Evolutionary conservation across 2,113 vertebrate genomes (phyloP), one percentile per base, ranked within the genome.

Genomic region (Sterrhoptilus dennistouni): DNA sequence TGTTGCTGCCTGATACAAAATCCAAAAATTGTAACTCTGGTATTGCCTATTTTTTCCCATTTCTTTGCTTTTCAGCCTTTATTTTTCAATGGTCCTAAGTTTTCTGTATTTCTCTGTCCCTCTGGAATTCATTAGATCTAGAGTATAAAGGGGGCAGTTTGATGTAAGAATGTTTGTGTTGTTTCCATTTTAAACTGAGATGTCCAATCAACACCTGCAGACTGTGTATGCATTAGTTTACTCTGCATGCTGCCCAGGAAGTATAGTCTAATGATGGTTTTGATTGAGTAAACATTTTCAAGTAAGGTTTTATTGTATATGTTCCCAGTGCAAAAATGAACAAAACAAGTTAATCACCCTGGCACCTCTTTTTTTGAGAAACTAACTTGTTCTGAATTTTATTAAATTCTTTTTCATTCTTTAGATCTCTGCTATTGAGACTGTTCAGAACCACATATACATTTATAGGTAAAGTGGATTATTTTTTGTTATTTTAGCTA

Each of bases 81-180:
- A 45, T 80, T 96, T 95, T 94, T 94, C 31, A 87, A 21, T 90
- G 65, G 75, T 91, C 83, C 92, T 95, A 78, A 88, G 59, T 95
- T 96, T 97, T 88, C 13, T 80, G 10, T 89, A 47, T 92, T 80
- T 96, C 36, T 92, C 72, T 91, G 53, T 98, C 96, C 87, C 96
- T 80, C 68, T 63, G 94, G 96, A 97, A 95, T 97, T 97, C 87
- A 97, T 98, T 98, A 75, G 76, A 94, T 96, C 89, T 92, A 69
- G 61, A 89, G 36, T 87, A 42, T 87, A 95, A 96, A 94, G 64
- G 75, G 75, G 52, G 77, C 71, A 95, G 86, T 96, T 97, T 90
- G 97, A 90, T 96, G 69, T 74, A 93, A 79, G 76, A 36, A 14
- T 88, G 52, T 96, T 96, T 83, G 47, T 89, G 76, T 92, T 93